Percentiles rank a stretch among this genome's conserved stretches.
Evolutionary conservation across 2,888 invertebrate species (phyloP).

Genomic region (Epirrhoe alternata): DNA sequence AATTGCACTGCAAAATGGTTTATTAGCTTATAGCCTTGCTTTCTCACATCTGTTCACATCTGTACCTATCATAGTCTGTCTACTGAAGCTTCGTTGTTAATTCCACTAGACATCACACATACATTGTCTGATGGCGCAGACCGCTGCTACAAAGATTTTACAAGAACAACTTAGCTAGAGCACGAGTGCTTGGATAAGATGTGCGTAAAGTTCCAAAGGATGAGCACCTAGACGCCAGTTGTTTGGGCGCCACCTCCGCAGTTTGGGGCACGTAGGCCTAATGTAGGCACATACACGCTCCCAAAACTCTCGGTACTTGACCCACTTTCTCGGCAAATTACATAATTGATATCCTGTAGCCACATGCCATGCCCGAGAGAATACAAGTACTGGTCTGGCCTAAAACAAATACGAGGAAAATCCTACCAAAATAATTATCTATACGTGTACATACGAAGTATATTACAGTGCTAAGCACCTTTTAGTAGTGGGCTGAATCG

Average conservation of each 20-base stretch:
- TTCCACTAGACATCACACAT: too few relatives aligned
- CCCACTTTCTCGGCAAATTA: slow-evolving; percentile 18
- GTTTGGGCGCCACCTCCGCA: not conserved
- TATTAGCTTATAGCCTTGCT: not conserved
- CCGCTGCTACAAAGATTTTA: too few relatives aligned
- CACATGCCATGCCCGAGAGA: slow-evolving; percentile 12
- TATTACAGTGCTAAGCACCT: not conserved
- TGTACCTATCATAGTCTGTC: too few relatives aligned
- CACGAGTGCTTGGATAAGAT: not conserved
- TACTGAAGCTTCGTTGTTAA: too few relatives aligned
- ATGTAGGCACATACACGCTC: slow-evolving; percentile 1
- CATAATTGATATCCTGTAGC: slow-evolving; percentile 19
- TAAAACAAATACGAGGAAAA: slow-evolving; percentile 1
- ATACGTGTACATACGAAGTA: not conserved
- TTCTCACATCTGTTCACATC: not conserved
- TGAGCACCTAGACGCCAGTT: slow-evolving; percentile 7
- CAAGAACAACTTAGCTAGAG: not conserved
- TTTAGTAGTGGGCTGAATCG: too few relatives aligned
- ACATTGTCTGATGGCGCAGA: too few relatives aligned
- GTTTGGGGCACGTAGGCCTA: not conserved
- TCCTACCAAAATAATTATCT: slow-evolving; percentile 14
- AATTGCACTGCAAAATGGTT: not conserved
- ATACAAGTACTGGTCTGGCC: not conserved
- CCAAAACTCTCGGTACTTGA: slow-evolving; percentile 19
- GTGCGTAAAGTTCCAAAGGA: not conserved